These are phyloP conservation scores for Drosophila trapezifrons DNA, from an alignment of 1,140 invertebrate genomes.

Conservation along the genomic window DNA sequence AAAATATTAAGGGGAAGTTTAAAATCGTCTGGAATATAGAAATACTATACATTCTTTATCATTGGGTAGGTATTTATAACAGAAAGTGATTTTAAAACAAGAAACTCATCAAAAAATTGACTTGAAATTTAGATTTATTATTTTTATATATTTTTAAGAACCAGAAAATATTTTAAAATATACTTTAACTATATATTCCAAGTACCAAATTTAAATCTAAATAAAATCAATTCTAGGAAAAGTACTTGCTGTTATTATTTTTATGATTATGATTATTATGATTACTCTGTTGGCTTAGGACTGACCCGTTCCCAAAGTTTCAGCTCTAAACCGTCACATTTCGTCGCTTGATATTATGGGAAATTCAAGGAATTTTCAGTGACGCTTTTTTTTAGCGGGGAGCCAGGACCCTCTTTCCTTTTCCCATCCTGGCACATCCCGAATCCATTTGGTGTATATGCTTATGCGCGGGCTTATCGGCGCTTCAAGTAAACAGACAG, in stretches of 20 bases:
- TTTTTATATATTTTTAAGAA: no score
- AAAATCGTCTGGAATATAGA: no score
- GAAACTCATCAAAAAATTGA: not conserved
- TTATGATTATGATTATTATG: not conserved
- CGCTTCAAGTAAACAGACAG: conserved; percentile 66
- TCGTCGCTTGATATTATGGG: conserved; percentile 22
- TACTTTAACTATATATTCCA: not conserved
- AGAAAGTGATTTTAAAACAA: not conserved
- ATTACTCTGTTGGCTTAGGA: not conserved
- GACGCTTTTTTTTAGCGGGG: not conserved
- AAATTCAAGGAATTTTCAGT: conserved; percentile 31
- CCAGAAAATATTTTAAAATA: no score
- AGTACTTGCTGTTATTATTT: not conserved
- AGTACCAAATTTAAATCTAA: not conserved
- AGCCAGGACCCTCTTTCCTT: conserved; percentile 6
- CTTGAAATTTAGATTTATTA: no score
- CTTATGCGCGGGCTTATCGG: conserved; percentile 72
- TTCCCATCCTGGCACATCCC: conserved; percentile 30
- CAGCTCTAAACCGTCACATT: conserved; percentile 6
- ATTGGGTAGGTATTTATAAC: no score
- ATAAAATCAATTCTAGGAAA: not conserved
- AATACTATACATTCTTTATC: not conserved
- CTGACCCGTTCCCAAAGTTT: conserved; percentile 12
- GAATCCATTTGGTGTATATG: conserved; percentile 65
- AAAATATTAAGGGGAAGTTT: not conserved